A percentile compares a stretch with the other conserved stretches of the same genome.
Conservation (phyloP, 1,140 invertebrate genomes). For the Drosophila ogumai region DNA sequence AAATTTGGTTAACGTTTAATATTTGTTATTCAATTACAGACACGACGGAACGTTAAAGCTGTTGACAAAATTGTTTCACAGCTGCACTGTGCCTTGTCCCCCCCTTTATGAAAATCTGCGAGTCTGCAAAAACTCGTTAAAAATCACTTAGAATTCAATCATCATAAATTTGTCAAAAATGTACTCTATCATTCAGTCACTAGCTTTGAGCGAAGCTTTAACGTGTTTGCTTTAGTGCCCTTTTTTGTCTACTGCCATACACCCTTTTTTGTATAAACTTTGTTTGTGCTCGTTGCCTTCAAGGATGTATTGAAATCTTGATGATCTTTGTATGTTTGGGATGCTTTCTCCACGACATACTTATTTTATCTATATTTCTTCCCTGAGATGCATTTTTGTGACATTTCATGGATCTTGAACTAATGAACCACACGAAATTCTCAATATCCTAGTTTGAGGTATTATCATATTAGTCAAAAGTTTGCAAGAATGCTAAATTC, state of each 20-base stretch:
- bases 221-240: slow-evolving; percentile 38
- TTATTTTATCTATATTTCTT: background rate
- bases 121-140: slow-evolving; percentile 75
- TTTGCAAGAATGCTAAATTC: background rate
- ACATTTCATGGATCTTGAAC: background rate
- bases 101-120: slow-evolving; percentile 12
- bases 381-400: background rate
- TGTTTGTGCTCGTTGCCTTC: background rate
- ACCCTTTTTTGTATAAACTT: background rate
- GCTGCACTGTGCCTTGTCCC: background rate
- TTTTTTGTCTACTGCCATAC: slow-evolving; percentile 40
- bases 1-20: slow-evolving; percentile 51
- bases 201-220: slow-evolving; percentile 34
- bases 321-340: background rate
- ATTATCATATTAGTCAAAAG: background rate
- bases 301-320: background rate
- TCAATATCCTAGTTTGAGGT: no score
- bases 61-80: slow-evolving; percentile 12
- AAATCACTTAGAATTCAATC: slow-evolving; percentile 85
- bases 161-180: slow-evolving; percentile 85
- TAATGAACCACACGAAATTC: background rate
- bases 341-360: no score
- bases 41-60: slow-evolving; percentile 18
- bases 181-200: slow-evolving; percentile 26
- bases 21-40: slow-evolving; percentile 15